Evolutionary conservation across 2,888 invertebrate genomes (phyloP).

Genomic region (Netelia fuscicornis): DNA sequence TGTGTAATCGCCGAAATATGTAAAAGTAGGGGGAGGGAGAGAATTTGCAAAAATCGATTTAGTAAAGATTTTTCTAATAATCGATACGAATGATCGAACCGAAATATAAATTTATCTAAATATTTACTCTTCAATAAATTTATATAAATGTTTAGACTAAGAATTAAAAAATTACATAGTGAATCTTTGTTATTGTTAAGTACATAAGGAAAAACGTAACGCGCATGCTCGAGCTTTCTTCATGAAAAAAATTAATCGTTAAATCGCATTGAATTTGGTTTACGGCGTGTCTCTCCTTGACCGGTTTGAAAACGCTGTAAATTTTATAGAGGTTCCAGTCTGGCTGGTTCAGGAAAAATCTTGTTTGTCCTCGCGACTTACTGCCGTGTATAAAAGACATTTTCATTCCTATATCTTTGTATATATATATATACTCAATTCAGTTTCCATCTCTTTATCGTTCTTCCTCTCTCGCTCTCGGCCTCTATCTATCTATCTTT

Average conservation of each 20-base stretch:
- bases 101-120: no score
- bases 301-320: neutral
- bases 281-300: neutral
- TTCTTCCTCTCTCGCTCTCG: neutral
- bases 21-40: no score
- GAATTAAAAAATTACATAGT: no score
- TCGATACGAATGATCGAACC: no score
- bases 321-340: slow-evolving; percentile 29
- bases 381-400: slow-evolving; percentile 25
- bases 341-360: slow-evolving; percentile 13
- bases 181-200: no score
- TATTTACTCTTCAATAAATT: no score
- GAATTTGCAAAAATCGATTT: no score
- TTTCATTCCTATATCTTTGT: neutral
- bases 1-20: neutral
- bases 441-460: neutral
- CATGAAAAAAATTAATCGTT: neutral
- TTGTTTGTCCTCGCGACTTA: slow-evolving; percentile 37
- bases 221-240: no score
- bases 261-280: neutral
- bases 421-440: neutral
- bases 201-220: no score
- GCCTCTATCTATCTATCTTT: neutral
- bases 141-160: no score
- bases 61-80: no score